Base-by-base conservation (phyloP, 1,140 invertebrate species). In the Zophobas morio region DNA sequence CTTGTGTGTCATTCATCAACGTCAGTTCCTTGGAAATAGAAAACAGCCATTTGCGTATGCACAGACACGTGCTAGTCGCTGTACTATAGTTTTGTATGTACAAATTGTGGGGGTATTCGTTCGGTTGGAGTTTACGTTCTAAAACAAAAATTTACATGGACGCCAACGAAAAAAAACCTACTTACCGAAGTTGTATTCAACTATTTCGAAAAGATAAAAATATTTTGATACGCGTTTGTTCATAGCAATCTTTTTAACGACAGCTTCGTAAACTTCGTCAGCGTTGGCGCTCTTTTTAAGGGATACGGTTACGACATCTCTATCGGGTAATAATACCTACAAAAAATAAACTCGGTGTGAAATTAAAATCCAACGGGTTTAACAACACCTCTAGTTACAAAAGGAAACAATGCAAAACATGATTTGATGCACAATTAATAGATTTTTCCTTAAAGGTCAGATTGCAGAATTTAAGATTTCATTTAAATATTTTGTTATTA, bases 11-110 rank as follows among this genome's bases (percentile, higher is more conserved):
- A 6, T 89, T 88, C 78, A 92, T 91, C 57, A 96, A 86, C 35
- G 90, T 89, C 8, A 94, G 88, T 87, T 97, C 96, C 82, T 90
- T 90, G 47, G 89, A 86, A 40, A 95, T 87, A 42, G 94, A 93
- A 88, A 99, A 99, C 35, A 99, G 87, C 97, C 98, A 99, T 88
- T 96, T 96, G 51, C 95, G 90, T 51, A 99, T 89, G 70, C 93
- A 91, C n/a, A 99, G 89, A 86, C 98, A 99, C 6, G 96, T 98
- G 66, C 96, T 95, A 36, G 96, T 97, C 34, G 98, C 98, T n/a
- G 98, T 99, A 78, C 96, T 98, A 84, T 99, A 99, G 88, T 99
- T 99, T 88, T 99, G 97, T 81, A 99, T 98, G 86, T 99, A 99
- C 60, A 99, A 89, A 82, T 97, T 96, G 87, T 99, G 98, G 0